Conservation (phyloP, 2,113 vertebrate species). For the Crotalus horridus region DNA sequence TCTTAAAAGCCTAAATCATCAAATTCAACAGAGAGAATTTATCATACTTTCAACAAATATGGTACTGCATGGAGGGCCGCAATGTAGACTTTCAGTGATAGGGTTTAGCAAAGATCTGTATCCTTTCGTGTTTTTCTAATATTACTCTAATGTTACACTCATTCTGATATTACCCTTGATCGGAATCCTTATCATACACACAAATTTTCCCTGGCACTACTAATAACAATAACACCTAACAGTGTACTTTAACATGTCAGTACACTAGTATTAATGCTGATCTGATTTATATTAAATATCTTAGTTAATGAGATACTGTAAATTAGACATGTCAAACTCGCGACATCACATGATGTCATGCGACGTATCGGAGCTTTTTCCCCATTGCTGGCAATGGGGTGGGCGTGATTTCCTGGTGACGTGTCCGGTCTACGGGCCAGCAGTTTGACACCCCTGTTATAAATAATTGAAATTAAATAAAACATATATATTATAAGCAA, state of each 20-base stretch:
- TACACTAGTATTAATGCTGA: too few species aligned
- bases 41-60: not conserved
- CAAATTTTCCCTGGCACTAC: not conserved
- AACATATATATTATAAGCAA: not conserved
- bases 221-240: not conserved
- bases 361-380: too few species aligned
- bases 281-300: not conserved
- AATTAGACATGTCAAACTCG: too few species aligned
- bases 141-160: not conserved
- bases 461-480: not conserved
- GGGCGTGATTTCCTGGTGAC: too few species aligned
- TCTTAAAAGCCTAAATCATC: not conserved
- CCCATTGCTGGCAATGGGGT: too few species aligned
- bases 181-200: not conserved
- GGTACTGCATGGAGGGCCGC: not conserved
- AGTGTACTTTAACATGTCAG: not conserved
- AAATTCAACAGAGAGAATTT: not conserved
- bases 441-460: too few species aligned
- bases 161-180: not conserved
- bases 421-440: too few species aligned
- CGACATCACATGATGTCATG: too few species aligned
- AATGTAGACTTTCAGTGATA: not conserved
- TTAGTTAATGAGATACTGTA: not conserved
- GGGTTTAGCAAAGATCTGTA: not conserved
- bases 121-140: not conserved